Evolutionary conservation across 2,888 invertebrate genomes (phyloP).

Genomic region (Chaetogeoica ovagalla): DNA sequence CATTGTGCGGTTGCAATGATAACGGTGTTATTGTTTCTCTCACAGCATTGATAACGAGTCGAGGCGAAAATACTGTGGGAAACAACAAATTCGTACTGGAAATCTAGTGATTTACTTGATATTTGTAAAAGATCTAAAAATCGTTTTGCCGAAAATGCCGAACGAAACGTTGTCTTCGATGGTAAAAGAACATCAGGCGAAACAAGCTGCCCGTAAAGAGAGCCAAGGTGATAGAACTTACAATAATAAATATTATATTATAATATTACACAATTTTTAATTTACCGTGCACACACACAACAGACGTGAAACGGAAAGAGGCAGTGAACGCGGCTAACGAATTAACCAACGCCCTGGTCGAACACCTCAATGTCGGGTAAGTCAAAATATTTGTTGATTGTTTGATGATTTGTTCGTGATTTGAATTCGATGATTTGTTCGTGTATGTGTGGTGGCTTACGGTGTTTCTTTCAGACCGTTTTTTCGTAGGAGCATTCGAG

Average conservation of each 20-base stretch:
- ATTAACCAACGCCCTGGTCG: slow-evolving; percentile 90
- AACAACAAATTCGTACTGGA: no score
- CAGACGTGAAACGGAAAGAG: slow-evolving; percentile 90
- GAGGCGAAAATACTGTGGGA: no score
- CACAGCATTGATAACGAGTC: no score
- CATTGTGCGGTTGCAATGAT: no score
- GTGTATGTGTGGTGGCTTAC: no score
- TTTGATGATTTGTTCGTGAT: background rate
- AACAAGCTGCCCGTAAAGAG: slow-evolving; percentile 77
- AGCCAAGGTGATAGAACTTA: slow-evolving; percentile 70
- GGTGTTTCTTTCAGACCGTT: no score
- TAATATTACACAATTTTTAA: background rate
- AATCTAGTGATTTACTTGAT: no score
- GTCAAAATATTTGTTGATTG: background rate
- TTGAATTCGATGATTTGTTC: background rate
- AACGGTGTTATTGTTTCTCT: no score
- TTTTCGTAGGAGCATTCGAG: no score
- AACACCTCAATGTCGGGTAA: slow-evolving; percentile 93
- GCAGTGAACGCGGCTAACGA: slow-evolving; percentile 90
- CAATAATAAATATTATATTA: background rate
- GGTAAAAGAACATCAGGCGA: slow-evolving; percentile 84
- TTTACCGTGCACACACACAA: background rate
- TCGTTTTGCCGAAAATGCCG: no score
- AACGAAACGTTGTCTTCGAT: slow-evolving; percentile 75
- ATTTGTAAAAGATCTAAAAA: no score